Evolutionary conservation across 1,140 invertebrate species (phyloP).

Genomic region (Idris sp.): DNA sequence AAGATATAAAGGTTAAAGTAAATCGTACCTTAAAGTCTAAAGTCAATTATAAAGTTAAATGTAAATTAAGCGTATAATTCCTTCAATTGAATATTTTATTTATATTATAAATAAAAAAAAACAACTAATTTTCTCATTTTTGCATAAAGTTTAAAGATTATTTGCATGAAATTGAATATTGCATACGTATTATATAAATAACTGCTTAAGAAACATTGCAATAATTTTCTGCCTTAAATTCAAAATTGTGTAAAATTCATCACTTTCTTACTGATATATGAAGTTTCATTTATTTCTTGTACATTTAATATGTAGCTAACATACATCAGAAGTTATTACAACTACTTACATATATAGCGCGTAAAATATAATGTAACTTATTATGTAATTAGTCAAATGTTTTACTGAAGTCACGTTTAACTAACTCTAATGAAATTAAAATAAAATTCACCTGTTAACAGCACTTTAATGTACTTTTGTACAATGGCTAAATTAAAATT

Average conservation of each 20-base stretch:
- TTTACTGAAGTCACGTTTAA: slow-evolving; percentile 7
- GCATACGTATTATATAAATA: too few relatives aligned
- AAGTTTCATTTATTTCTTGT: slow-evolving; percentile 10
- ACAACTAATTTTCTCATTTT: too few relatives aligned
- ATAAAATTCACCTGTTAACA: slow-evolving; percentile 7
- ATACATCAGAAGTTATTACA: slow-evolving; percentile 17
- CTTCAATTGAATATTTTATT: too few relatives aligned
- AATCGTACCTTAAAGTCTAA: too few relatives aligned
- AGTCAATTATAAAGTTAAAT: too few relatives aligned
- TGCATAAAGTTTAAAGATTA: too few relatives aligned
- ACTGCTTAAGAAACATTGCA: slow-evolving; percentile 15
- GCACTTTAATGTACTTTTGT: too few relatives aligned
- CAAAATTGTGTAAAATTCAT: slow-evolving; percentile 17
- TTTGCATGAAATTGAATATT: too few relatives aligned
- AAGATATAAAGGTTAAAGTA: too few relatives aligned
- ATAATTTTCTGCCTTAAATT: slow-evolving; percentile 7
- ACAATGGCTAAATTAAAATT: too few relatives aligned
- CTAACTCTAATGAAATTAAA: slow-evolving; percentile 6
- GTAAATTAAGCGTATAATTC: too few relatives aligned
- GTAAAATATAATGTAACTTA: slow-evolving; percentile 8
- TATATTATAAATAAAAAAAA: too few relatives aligned
- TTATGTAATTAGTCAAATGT: slow-evolving; percentile 1
- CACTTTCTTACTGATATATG: slow-evolving; percentile 11
- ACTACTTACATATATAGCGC: slow-evolving; percentile 5
- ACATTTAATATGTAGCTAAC: slow-evolving; percentile 6